Base-by-base conservation (phyloP, 2,797 vertebrate species). In the Clarias platycephalus region DNA sequence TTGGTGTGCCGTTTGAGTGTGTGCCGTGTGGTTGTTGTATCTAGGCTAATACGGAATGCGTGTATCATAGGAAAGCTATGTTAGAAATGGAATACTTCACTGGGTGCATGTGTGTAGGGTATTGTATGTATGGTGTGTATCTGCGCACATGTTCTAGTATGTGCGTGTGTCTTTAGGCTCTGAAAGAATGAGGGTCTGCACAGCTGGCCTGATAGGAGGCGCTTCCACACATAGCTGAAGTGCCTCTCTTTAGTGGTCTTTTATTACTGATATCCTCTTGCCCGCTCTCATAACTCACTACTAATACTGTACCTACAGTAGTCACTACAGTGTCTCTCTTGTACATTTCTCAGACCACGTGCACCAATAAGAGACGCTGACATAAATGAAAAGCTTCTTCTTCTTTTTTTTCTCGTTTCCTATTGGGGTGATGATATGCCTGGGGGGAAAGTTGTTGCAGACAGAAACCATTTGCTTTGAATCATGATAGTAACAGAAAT, bases 251-350 rank as follows among this genome's bases (percentile, higher is more conserved):
- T 71, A 83, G 87, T 89, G 88, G 64, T 80, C 84, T 90, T 91
- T 93, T 91, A 93, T 93, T 91, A 90, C 90, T 90, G 92, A 93
- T 93, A 92, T 94, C 91, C 92, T 92, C 85, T 87, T 87, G 90
- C 85, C 89, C 88, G 85, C 79, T 87, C 88, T 91, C 91, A 91
- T 93, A 93, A 92, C 89, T 91, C 90, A 84, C 58, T 81, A 68
- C 83, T 88, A 89, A 90, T 91, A 92, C 90, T 53, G 49, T 53
- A 53, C 13, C 49, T 53, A 53, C 49, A 53, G 49, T 53, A 53
- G 49, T 53, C 49, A 53, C 49, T 91, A 84, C 92, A 84, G 83
- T 87, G 89, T 88, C 88, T 89, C 87, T 72, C 86, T 89, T 76
- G 16, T 89, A 88, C 84, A 82, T 90, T 81, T 86, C 71, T 87